phyloP scores from a whole-genome alignment of 2,797 vertebrate species.

The Heteromormyrus szaboi region DNA sequence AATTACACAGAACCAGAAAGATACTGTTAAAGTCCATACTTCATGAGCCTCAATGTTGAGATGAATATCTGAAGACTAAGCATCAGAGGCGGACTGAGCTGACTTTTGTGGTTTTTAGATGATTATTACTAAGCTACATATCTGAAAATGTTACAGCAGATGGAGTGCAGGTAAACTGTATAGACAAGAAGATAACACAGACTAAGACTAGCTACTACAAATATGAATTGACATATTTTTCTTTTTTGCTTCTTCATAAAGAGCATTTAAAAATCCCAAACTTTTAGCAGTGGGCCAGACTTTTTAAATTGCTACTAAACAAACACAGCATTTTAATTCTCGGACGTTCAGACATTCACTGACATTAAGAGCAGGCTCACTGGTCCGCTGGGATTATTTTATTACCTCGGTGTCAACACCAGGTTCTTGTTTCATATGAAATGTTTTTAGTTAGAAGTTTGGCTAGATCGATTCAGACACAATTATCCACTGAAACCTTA shows the following conservation, averaged over 20 bases:
- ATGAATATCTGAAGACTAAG: not conserved
- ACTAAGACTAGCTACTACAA: not conserved
- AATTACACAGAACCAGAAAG: not conserved
- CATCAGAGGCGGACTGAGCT: not conserved
- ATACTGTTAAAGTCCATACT: not conserved
- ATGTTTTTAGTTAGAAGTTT: not conserved
- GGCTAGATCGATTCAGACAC: not conserved
- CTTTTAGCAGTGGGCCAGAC: not conserved
- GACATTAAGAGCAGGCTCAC: not conserved
- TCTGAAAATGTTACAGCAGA: not conserved
- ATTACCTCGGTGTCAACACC: not conserved
- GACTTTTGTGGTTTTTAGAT: not conserved
- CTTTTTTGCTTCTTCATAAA: not conserved
- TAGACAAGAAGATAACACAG: not conserved
- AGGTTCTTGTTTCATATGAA: not conserved
- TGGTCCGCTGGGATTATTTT: not conserved
- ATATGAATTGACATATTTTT: not conserved
- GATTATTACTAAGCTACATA: not conserved
- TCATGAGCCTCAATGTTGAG: not conserved
- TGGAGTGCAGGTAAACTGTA: not conserved
- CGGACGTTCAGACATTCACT: not conserved
- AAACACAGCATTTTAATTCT: not conserved
- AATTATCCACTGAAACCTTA: not conserved
- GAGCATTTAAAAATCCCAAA: not conserved
- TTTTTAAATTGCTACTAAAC: not conserved